Percentiles rank a stretch among this genome's conserved stretches.
phyloP scores from a whole-genome alignment of 2,113 vertebrate species.

The Hippocampus barbouri region DNA sequence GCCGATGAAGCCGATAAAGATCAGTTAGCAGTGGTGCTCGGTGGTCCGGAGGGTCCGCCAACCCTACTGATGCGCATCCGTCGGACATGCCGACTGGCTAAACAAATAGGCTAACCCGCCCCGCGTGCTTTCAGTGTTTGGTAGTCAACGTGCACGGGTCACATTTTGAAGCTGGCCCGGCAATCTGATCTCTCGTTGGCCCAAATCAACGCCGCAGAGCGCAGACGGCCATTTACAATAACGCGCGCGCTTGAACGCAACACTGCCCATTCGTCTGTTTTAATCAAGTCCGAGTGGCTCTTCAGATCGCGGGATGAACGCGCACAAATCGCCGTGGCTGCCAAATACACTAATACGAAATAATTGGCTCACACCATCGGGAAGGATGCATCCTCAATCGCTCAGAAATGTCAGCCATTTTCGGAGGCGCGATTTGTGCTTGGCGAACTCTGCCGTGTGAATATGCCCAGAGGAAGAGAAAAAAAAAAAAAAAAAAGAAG shows the following conservation, averaged over 20 bases:
- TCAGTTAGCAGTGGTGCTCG: constrained; percentile 39
- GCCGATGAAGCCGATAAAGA: constrained; percentile 56
- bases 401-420: too few relatives aligned
- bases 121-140: constrained; percentile 5
- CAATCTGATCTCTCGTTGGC: neutral
- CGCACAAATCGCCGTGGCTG: neutral
- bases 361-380: neutral
- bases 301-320: neutral
- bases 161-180: neutral
- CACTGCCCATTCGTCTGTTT: neutral
- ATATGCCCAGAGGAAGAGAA: too few relatives aligned
- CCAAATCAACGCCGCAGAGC: neutral
- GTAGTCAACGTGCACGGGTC: neutral
- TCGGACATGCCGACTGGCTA: constrained; percentile 16
- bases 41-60: constrained; percentile 25
- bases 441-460: too few relatives aligned
- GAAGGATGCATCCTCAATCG: neutral
- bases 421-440: too few relatives aligned
- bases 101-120: constrained; percentile 29
- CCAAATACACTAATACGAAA: neutral
- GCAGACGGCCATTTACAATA: neutral
- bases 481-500: too few relatives aligned
- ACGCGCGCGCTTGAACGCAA: neutral
- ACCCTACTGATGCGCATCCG: constrained; percentile 11
- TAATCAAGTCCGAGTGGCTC: neutral